Base-by-base conservation (phyloP, 1,140 invertebrate genomes). In the Penaeus chinensis region DNA sequence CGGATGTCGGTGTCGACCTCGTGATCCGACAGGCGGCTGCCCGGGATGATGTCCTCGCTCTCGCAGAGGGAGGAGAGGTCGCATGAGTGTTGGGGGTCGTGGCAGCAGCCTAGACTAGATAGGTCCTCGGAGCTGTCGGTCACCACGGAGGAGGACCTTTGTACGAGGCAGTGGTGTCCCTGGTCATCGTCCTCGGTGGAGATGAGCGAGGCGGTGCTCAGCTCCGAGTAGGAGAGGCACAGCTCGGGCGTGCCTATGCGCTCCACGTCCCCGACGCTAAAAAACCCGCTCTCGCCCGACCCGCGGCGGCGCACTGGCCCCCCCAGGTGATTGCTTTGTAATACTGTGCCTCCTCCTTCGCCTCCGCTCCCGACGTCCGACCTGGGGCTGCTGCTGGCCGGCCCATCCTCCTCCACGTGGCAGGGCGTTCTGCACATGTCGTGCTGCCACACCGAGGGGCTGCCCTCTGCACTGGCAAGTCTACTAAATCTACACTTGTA, bases 221-320 rank as follows among this genome's bases (percentile, higher is more conserved):
- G 90, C 37, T 91, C 91, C 16, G 91, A 91, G 76, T 87, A 88
- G 63, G 85, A 89, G 47, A 90, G 85, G 84, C 89, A 89, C 91
- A 91, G 91, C 89, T 90, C 91, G 71, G 47, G 90, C 87, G 91
- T 92, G 91, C 87, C 91, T 92, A 82, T 93, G 92, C 90, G 94
- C 93, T 91, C 96, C 95, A 91, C 96, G 95, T 90, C 96, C 95
- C 96, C 95, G 90, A 96, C 96, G 88, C 96, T 97, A 93, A 96
- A 97, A 91, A 97, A 97, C 2, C 96, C 96, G 60, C 96, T 96
- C 92, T 97, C 96, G 91, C 96, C 97, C 16, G 96, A 97, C n/a
- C 96, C 96, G 19, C 96, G 93, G 16, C 90, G 83, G 32, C 89
- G 90, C 61, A 90, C 84, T 13, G 87, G 84, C 8, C 74, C 94